Conservation (phyloP, 2,113 vertebrate species). For the Phalacrocorax pelagicus region DNA sequence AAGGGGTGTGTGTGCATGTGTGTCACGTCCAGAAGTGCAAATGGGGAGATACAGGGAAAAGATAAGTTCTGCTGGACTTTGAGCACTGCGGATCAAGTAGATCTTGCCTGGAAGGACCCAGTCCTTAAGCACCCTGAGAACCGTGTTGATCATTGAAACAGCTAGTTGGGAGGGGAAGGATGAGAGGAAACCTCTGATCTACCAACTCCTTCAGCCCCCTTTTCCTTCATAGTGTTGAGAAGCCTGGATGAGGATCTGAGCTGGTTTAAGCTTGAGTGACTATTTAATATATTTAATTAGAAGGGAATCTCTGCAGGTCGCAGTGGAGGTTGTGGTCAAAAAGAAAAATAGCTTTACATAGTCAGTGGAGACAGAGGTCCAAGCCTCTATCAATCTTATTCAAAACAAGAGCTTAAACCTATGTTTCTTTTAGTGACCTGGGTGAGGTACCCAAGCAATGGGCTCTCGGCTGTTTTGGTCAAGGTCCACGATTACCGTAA, state of each 20-base stretch:
- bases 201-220: background rate
- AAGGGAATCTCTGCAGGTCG: background rate
- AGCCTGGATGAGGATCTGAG: background rate
- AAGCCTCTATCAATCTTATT: background rate
- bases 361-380: background rate
- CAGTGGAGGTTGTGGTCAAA: background rate
- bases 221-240: background rate
- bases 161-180: background rate
- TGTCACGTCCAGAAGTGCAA: background rate
- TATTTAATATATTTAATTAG: background rate
- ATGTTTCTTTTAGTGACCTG: background rate
- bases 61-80: background rate
- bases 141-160: background rate
- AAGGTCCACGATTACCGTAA: background rate
- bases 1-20: background rate
- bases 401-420: background rate
- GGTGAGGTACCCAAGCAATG: background rate
- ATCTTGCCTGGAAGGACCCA: slow-evolving; percentile 4
- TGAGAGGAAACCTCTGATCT: background rate
- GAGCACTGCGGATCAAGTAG: background rate
- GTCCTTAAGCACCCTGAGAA: background rate
- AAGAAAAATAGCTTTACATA: background rate
- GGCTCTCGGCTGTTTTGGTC: background rate
- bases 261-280: background rate
- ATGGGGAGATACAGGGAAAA: background rate